Percentiles rank a stretch among this genome's conserved stretches.
Evolutionary conservation across 2,797 vertebrate genomes (phyloP).

Genomic region (Etheostoma nigrum): DNA sequence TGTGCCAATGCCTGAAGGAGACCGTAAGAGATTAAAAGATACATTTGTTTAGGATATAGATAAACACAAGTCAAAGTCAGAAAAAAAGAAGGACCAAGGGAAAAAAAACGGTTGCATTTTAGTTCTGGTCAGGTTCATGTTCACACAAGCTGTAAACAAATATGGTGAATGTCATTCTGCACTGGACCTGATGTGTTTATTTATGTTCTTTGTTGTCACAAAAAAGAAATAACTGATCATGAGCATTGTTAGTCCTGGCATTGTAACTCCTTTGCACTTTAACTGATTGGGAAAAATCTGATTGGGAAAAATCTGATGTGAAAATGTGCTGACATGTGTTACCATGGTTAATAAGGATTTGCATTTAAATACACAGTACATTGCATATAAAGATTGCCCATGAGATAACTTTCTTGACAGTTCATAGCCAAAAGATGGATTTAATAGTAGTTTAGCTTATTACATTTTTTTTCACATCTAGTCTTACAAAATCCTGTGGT

Average conservation of each 20-base stretch:
- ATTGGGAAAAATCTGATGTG: neutral
- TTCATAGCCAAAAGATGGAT: neutral
- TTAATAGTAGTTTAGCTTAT: neutral
- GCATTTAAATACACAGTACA: neutral
- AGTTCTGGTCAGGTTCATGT: neutral
- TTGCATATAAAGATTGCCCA: neutral
- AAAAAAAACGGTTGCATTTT: neutral
- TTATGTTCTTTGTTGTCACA: neutral
- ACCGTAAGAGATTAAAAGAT: constrained; percentile 1
- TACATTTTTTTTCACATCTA: no score
- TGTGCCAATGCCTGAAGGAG: constrained; percentile 87
- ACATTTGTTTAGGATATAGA: neutral
- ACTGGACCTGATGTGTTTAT: no score
- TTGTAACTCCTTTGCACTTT: neutral
- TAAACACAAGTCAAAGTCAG: neutral
- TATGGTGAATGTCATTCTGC: no score
- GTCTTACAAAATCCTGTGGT: no score
- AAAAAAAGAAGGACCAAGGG: neutral
- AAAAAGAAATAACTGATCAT: neutral
- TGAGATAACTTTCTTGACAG: neutral
- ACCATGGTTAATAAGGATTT: neutral
- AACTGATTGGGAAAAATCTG: neutral
- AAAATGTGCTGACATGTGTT: neutral
- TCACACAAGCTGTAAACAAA: no score
- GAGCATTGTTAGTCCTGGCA: neutral